These are phyloP conservation scores for Rhadina sibilatrix DNA, from an alignment of 2,113 vertebrate genomes.

Conservation along the genomic window DNA sequence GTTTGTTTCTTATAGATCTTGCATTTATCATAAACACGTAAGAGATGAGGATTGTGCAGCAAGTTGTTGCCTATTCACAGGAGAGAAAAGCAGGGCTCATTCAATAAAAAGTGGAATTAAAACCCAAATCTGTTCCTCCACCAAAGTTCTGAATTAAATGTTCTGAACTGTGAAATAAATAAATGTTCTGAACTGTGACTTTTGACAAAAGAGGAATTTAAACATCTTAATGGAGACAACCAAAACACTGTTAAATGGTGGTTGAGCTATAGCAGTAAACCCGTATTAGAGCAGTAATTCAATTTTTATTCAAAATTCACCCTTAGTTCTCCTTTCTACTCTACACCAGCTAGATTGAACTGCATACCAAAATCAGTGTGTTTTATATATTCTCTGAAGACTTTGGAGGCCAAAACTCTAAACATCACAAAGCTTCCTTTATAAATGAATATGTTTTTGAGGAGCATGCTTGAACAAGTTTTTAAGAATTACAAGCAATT, in stretches of 20 bases:
- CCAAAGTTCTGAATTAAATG: background rate
- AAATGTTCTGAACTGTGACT: background rate
- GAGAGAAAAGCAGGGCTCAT: background rate
- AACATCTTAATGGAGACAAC: background rate
- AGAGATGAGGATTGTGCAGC: background rate
- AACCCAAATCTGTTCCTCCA: background rate
- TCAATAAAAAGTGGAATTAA: background rate
- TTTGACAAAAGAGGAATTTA: background rate
- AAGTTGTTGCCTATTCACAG: background rate
- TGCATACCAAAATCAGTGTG: background rate
- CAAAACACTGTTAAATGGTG: background rate
- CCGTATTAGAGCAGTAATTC: background rate
- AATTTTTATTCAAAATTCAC: background rate
- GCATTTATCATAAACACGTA: background rate
- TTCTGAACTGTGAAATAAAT: background rate
- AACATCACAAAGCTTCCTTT: background rate
- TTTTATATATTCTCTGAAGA: background rate
- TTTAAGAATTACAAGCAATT: background rate
- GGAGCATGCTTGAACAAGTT: background rate
- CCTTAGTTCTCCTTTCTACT: background rate
- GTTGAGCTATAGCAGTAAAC: background rate
- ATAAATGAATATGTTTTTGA: background rate
- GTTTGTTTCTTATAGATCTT: background rate
- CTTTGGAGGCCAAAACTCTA: background rate
- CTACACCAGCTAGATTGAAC: background rate